Conservation (phyloP, 1,140 invertebrate species). For the Aphelinus atriplicis region DNA sequence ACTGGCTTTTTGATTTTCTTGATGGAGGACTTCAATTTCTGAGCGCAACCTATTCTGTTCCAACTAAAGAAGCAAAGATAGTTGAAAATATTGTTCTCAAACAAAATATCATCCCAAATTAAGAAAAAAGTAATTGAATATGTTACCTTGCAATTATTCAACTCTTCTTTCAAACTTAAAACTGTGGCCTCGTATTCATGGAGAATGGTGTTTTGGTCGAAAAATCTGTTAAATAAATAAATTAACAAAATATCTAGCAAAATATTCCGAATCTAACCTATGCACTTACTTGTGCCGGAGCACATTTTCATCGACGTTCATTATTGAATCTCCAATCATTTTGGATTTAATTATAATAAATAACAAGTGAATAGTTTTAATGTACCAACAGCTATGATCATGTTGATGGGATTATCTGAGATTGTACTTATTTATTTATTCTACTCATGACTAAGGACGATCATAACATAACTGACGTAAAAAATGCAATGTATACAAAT, state of each 20-base stretch:
- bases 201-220: constrained; percentile 43
- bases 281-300: constrained; percentile 43
- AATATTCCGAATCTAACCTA: constrained; percentile 41
- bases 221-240: constrained; percentile 28
- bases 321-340: no score
- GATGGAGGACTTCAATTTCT: constrained; percentile 47
- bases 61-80: constrained; percentile 44
- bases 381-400: no score
- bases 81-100: constrained; percentile 6
- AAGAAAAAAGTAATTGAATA: constrained; percentile 16
- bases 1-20: constrained; percentile 48
- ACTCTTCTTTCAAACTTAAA: constrained; percentile 53
- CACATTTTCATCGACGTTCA: constrained; percentile 30
- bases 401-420: no score
- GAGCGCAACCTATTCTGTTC: constrained; percentile 54
- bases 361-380: no score
- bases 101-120: no score
- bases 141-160: constrained; percentile 57
- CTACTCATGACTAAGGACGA: no score
- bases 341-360: no score
- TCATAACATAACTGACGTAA: no score
- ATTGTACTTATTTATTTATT: no score
- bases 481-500: no score
- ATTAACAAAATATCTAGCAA: constrained; percentile 29
- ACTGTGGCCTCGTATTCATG: constrained; percentile 50